phyloP scores from a whole-genome alignment of 2,888 invertebrate genomes.

The Galeruca laticollis region DNA sequence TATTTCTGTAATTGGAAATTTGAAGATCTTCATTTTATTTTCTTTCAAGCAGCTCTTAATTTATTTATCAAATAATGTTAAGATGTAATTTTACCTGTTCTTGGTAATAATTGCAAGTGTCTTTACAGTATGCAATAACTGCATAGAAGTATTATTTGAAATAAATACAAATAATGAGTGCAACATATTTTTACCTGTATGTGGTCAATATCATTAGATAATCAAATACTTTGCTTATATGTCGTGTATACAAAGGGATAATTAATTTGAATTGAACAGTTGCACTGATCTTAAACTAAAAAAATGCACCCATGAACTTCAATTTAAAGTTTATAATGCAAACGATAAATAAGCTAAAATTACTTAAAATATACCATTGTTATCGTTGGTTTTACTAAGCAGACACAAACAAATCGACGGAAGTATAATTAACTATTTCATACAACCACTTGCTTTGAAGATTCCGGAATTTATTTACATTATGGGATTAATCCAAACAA shows the following conservation, averaged over 20 bases:
- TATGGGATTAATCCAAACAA: constrained; percentile 9
- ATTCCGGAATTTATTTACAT: constrained; percentile 25
- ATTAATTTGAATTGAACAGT: not conserved
- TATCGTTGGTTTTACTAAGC: constrained; percentile 1
- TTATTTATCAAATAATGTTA: too few relatives aligned
- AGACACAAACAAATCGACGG: not conserved
- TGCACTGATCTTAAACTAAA: not conserved
- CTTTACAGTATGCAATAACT: too few relatives aligned
- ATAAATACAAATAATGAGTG: not conserved
- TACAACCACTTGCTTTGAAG: constrained; percentile 27
- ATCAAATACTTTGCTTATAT: too few relatives aligned
- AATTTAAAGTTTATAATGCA: not conserved
- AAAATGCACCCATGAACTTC: not conserved
- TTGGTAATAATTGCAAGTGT: too few relatives aligned
- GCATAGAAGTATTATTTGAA: not conserved
- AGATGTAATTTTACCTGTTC: too few relatives aligned
- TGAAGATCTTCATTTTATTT: too few relatives aligned
- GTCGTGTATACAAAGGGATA: too few relatives aligned
- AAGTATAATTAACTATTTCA: constrained; percentile 15
- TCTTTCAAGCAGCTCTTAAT: too few relatives aligned
- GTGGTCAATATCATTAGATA: not conserved
- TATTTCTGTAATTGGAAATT: too few relatives aligned
- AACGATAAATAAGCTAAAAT: not conserved
- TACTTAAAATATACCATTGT: constrained; percentile 19
- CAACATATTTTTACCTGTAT: not conserved